Evolutionary conservation across 2,113 vertebrate genomes (phyloP).

Genomic region (Alligator sinensis): DNA sequence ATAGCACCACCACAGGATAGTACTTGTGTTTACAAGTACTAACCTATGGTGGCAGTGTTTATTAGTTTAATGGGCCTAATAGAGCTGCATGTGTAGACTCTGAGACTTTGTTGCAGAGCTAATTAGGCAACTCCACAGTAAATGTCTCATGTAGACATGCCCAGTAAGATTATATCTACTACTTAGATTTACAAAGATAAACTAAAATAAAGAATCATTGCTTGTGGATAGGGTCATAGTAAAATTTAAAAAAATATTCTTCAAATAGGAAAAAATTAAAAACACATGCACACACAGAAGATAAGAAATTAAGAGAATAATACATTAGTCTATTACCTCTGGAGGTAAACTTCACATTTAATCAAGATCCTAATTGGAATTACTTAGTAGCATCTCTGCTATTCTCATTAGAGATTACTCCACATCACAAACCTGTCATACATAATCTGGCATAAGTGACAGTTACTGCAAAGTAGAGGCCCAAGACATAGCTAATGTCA

Average conservation of each 20-base stretch:
- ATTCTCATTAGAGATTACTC: not conserved
- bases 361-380: not conserved
- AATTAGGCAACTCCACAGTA: too few species aligned
- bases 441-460: not conserved
- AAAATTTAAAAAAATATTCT: not conserved
- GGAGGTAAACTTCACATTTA: not conserved
- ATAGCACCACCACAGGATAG: too few species aligned
- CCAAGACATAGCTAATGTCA: not conserved
- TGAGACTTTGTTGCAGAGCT: too few species aligned
- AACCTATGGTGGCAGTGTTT: too few species aligned
- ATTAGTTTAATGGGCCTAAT: too few species aligned
- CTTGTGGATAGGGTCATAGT: accelerated
- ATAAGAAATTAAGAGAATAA: not conserved
- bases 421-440: not conserved
- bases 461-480: not conserved
- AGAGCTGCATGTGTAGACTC: too few species aligned
- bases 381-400: not conserved
- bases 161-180: not conserved
- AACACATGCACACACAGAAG: not conserved
- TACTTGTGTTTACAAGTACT: too few species aligned
- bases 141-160: too few species aligned
- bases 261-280: not conserved
- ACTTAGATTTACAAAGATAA: not conserved
- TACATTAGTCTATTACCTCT: not conserved
- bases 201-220: not conserved